Conservation (phyloP, 2,888 invertebrate species). For the Strigamia transsilvanica region DNA sequence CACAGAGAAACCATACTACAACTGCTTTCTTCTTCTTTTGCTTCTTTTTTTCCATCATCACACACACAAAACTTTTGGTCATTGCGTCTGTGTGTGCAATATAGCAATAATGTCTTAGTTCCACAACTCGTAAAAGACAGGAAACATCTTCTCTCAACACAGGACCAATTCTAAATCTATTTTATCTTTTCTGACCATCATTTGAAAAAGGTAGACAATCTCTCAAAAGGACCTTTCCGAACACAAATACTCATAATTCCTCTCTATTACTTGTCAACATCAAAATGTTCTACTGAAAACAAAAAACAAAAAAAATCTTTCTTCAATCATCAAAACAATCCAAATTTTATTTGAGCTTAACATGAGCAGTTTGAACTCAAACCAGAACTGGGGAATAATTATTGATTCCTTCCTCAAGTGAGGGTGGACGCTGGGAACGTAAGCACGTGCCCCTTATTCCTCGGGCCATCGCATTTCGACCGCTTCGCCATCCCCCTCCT, state of each 20-base stretch:
- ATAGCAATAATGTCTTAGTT: slow-evolving; percentile 8
- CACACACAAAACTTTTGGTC: slow-evolving; percentile 2
- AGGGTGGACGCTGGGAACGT: slow-evolving; percentile 2
- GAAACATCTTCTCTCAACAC: slow-evolving; percentile 3
- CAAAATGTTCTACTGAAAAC: background rate
- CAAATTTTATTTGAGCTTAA: background rate
- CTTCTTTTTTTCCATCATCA: slow-evolving; percentile 3
- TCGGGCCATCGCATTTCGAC: slow-evolving; percentile 8
- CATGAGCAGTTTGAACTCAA: background rate
- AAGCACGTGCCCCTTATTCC: slow-evolving; percentile 8
- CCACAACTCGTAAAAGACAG: slow-evolving; percentile 8
- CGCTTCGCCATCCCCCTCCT: background rate
- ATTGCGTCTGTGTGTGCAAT: slow-evolving; percentile 6
- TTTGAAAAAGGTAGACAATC: slow-evolving; percentile 1
- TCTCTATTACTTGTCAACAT: background rate
- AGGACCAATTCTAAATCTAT: background rate
- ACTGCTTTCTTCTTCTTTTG: slow-evolving; percentile 3
- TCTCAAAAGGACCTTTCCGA: background rate
- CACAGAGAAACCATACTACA: slow-evolving; percentile 8
- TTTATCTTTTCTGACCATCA: slow-evolving; percentile 8
- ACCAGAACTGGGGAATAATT: background rate
- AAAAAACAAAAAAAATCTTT: background rate
- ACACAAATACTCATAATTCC: background rate
- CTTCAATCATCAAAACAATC: background rate
- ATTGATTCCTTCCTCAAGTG: background rate